Evolutionary conservation across 2,888 invertebrate genomes (phyloP).

Genomic region (Cephonodes hylas): DNA sequence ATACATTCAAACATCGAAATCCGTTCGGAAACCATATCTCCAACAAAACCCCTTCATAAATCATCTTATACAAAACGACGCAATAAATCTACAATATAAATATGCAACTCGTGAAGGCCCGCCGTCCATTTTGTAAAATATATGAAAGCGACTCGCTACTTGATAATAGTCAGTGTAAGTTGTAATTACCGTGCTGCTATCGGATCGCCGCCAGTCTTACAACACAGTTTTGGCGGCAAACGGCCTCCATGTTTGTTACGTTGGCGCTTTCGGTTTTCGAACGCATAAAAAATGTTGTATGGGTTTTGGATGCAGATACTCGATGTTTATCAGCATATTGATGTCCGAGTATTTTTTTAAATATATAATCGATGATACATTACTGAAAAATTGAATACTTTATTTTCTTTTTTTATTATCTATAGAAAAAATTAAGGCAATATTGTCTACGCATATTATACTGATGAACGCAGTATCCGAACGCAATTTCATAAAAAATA

Average conservation of each 20-base stretch:
- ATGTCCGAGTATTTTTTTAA: not conserved
- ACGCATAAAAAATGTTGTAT: slow-evolving; percentile 4
- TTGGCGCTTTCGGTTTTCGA: slow-evolving; percentile 9
- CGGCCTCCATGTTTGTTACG: slow-evolving; percentile 23
- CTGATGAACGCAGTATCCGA: no score
- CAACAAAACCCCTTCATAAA: slow-evolving; percentile 47
- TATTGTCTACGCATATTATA: no score
- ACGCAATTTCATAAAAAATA: no score
- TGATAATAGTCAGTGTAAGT: slow-evolving; percentile 76
- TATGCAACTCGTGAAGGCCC: slow-evolving; percentile 63
- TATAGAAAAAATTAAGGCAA: no score
- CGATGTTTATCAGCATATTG: not conserved
- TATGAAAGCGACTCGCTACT: slow-evolving; percentile 77
- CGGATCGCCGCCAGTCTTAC: slow-evolving; percentile 52
- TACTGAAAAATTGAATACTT: no score
- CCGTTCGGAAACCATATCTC: slow-evolving; percentile 18
- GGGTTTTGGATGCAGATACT: not conserved
- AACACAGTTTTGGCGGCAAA: slow-evolving; percentile 56
- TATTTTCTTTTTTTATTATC: no score
- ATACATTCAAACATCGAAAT: slow-evolving; percentile 6
- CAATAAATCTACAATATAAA: slow-evolving; percentile 78
- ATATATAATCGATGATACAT: not conserved
- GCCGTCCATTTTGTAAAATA: slow-evolving; percentile 78
- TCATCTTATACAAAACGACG: slow-evolving; percentile 53
- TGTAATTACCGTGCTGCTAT: slow-evolving; percentile 69